Evolutionary conservation across 2,797 vertebrate species (phyloP), one percentile per base, ranked within the genome.

Genomic region (Dallia pectoralis): DNA sequence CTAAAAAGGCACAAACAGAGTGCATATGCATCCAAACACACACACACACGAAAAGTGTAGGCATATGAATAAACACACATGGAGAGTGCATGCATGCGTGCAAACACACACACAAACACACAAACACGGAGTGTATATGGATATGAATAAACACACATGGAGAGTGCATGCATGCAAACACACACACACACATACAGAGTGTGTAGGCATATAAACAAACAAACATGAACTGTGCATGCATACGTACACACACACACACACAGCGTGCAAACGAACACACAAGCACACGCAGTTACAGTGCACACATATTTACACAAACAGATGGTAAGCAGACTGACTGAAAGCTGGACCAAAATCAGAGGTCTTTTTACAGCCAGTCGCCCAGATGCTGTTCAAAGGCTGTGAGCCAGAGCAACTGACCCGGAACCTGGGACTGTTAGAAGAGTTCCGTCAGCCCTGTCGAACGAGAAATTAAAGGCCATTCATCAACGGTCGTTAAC

Each of bases 1-100:
- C 11, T 44, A 44, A 1, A 44, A 44, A 44, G 40, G 11, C 6
- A 76, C 78, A 78, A 83, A 36, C 25, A 27, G 67, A 1, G 19
- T 9, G 11, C 53, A 56, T 9, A 56, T 56, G 53, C 22, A 11
- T 9, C 2, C 53, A 56, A 75, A 63, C 1, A 40, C 36, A 32
- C 18, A 8, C 40, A 44, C 4, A 44, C 36, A 40, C 36, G 9
- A 9, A 40, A 5, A 40, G 36, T 9, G 9, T 9, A 40, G 5
- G 9, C 36, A 40, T 40, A 40, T 9, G 9, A 9, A 40, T 9
- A 40, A 40, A 40, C 36, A 40, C 2, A 40, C 36, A 40, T 40
- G 36, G 36, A 40, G 5, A 40, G 36, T 40, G 25, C 32, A 11
- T 16, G 15, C 27, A 47, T 69, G 30, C 7, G 32, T 15, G 18